Evolutionary conservation across 1,140 invertebrate genomes (phyloP), one percentile per base, ranked within the genome.

Genomic region (Leptinotarsa defecta): DNA sequence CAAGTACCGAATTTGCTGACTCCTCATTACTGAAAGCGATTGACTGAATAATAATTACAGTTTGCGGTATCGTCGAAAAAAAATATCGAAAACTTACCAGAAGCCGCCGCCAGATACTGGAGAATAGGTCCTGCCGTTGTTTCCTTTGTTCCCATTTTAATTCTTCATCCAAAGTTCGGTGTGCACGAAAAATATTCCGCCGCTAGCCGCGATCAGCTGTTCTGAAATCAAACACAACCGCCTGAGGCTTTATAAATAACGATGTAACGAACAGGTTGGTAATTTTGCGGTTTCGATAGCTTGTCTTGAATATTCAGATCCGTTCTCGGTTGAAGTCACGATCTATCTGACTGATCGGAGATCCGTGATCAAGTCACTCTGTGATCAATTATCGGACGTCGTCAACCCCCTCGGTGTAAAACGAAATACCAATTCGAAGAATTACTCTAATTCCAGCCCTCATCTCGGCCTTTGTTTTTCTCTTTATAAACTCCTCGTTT

Each of bases 91-190:
- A 71, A 63, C 75, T 69, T 70, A 79, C 78, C 78, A 6, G 78
- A 74, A 49, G 73, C 74, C 1, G 78, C 78, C 6, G 78, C 78
- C n/a, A 76, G 24, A 68, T 79, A 79, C 61, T 79, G 78, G n/a
- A 79, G 43, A 15, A 77, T 5, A 34, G 76, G 72, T 48, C 76
- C 74, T 62, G 76, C 78, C 57, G 74, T 76, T 67, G 17, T 17
- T 17, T 57, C 52, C 52, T 57, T 57, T 57, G 52, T 57, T 57
- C 13, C n/a, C 52, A 57, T 57, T 57, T 15, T 5, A 57, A 13
- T n/a, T 19, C 15, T 57, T 57, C 52, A 17, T 57, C 52, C 6
- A 57, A 57, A 57, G 15, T 57, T 57, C 52, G n/a, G 52, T 19
- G 15, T 17, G n/a, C 52, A 43, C 34, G 8, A 43, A 19, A 57